These are phyloP conservation scores for Zophobas atratus DNA, from an alignment of 1,140 invertebrate species.

Conservation along the genomic window DNA sequence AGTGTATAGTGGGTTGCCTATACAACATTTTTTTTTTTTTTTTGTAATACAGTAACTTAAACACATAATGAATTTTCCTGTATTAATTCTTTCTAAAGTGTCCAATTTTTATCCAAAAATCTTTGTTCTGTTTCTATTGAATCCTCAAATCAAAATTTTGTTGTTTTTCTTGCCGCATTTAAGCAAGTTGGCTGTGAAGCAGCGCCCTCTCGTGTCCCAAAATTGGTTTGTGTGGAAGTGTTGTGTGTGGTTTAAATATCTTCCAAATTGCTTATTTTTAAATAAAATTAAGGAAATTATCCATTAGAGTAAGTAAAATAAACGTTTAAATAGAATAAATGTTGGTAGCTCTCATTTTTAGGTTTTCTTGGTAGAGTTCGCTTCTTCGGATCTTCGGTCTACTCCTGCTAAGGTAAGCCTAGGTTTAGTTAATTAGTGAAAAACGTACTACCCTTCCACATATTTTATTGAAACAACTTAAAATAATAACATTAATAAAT, in stretches of 20 bases:
- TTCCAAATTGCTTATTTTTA: not conserved
- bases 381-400: not conserved
- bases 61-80: too few species aligned
- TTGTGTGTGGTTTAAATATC: not conserved
- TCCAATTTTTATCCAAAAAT: too few species aligned
- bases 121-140: too few species aligned
- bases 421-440: constrained; percentile 1
- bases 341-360: too few species aligned
- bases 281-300: not conserved
- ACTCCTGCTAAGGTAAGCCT: not conserved
- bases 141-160: too few species aligned
- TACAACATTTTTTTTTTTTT: too few species aligned
- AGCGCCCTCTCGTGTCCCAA: not conserved
- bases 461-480: constrained; percentile 46
- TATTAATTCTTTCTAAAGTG: too few species aligned
- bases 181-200: not conserved
- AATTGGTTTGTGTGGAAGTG: too few species aligned
- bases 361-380: not conserved
- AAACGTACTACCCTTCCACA: constrained; percentile 36
- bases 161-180: too few species aligned
- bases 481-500: constrained; percentile 45
- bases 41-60: too few species aligned
- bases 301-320: not conserved
- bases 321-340: not conserved
- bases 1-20: too few species aligned